phyloP scores from a whole-genome alignment of 2,113 vertebrate species.

The Chaetodon auriga region DNA sequence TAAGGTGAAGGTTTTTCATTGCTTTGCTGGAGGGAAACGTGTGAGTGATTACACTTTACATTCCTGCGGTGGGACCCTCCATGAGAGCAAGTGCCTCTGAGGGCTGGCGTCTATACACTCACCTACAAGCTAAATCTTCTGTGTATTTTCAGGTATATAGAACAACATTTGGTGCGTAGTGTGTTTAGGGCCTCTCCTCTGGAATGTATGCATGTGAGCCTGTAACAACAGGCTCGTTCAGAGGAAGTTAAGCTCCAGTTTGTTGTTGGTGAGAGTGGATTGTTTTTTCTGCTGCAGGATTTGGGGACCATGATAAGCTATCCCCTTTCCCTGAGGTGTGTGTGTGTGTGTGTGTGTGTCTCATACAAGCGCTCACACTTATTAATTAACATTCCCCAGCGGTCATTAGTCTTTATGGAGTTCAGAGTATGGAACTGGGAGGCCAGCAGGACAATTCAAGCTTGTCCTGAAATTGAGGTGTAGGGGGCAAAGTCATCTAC shows the following conservation, averaged over 20 bases:
- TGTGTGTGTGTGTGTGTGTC: slow-evolving; percentile 12
- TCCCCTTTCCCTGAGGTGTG: slow-evolving; percentile 22
- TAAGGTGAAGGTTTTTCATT: slow-evolving; percentile 61
- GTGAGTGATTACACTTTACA: slow-evolving; percentile 68
- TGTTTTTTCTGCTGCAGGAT: slow-evolving; percentile 40
- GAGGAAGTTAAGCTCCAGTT: slow-evolving; percentile 38
- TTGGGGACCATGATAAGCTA: slow-evolving; percentile 27
- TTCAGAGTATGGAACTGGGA: slow-evolving; percentile 15
- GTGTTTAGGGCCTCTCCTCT: not conserved
- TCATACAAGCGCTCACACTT: slow-evolving; percentile 29
- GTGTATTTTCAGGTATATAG: slow-evolving; percentile 44
- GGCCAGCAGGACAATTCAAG: slow-evolving; percentile 39
- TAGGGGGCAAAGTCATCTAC: slow-evolving; percentile 49
- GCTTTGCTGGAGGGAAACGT: slow-evolving; percentile 59
- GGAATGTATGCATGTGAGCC: slow-evolving; percentile 16
- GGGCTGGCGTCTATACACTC: not conserved
- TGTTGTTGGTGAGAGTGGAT: slow-evolving; percentile 51
- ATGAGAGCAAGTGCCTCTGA: slow-evolving; percentile 47
- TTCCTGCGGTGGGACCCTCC: slow-evolving; percentile 72
- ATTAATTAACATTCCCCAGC: slow-evolving; percentile 54
- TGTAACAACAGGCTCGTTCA: slow-evolving; percentile 2
- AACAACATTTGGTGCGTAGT: slow-evolving; percentile 2
- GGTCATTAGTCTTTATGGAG: slow-evolving; percentile 53
- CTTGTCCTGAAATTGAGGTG: slow-evolving; percentile 34
- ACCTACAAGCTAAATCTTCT: slow-evolving; percentile 10